phyloP scores from a whole-genome alignment of 2,797 vertebrate genomes.

The Nothura maculosa region DNA sequence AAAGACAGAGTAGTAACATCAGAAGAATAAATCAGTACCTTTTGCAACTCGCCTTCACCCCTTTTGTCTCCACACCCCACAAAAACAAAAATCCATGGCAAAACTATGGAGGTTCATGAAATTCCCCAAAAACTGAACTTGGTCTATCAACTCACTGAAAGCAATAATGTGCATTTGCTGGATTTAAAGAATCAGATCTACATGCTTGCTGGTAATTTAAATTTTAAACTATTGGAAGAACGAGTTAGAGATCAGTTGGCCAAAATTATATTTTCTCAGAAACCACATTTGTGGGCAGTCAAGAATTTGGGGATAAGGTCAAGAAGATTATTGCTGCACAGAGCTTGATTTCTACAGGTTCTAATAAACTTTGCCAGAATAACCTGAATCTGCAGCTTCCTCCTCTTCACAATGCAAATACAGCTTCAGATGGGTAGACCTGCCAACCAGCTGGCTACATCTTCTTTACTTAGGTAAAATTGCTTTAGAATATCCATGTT shows the following conservation, averaged over 20 bases:
- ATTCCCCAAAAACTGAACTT: not conserved
- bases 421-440: not conserved
- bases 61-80: too few relatives aligned
- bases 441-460: not conserved
- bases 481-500: not conserved
- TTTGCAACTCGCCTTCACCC: not conserved
- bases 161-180: not conserved
- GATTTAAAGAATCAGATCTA: not conserved
- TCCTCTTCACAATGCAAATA: not conserved
- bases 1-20: not conserved
- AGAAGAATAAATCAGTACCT: not conserved
- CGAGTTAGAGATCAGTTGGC: not conserved
- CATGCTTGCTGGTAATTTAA: not conserved
- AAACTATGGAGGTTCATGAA: not conserved
- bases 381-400: not conserved
- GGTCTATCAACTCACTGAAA: not conserved
- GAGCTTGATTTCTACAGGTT: not conserved
- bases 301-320: fast-evolving
- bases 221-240: not conserved
- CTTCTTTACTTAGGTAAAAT: not conserved
- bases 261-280: not conserved
- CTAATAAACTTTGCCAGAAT: not conserved
- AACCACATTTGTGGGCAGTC: not conserved
- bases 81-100: not conserved
- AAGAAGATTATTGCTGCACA: not conserved